Evolutionary conservation across 2,888 invertebrate genomes (phyloP).

Genomic region (Tenthredo amoena): DNA sequence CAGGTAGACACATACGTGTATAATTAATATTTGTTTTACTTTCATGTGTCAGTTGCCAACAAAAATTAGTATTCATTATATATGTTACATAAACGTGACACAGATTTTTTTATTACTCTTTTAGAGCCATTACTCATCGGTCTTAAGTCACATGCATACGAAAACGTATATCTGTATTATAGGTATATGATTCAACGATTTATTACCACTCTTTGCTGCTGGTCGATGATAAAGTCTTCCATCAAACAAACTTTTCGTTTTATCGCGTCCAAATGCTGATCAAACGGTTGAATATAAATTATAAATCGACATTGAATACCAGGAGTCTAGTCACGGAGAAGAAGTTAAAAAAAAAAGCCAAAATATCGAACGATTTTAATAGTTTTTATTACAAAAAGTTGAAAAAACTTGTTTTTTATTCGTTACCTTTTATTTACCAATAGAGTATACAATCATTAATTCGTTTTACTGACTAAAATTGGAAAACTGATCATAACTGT

Average conservation of each 20-base stretch:
- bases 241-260: neutral
- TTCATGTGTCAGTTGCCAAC: neutral
- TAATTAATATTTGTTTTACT: neutral
- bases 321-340: neutral
- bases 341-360: neutral
- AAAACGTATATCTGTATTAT: neutral
- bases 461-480: no score
- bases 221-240: conserved; percentile 7
- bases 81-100: neutral
- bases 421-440: no score
- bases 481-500: no score
- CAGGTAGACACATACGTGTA: neutral
- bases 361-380: neutral
- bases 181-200: neutral
- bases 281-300: neutral
- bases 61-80: conserved; percentile 4
- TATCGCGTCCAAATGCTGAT: neutral
- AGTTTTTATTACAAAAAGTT: no score
- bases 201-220: conserved; percentile 4
- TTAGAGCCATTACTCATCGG: conserved; percentile 26
- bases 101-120: neutral
- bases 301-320: neutral
- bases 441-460: no score
- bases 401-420: no score
- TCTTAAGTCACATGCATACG: neutral